phyloP scores from a whole-genome alignment of 2,797 vertebrate species.

The Luscinia luscinia region DNA sequence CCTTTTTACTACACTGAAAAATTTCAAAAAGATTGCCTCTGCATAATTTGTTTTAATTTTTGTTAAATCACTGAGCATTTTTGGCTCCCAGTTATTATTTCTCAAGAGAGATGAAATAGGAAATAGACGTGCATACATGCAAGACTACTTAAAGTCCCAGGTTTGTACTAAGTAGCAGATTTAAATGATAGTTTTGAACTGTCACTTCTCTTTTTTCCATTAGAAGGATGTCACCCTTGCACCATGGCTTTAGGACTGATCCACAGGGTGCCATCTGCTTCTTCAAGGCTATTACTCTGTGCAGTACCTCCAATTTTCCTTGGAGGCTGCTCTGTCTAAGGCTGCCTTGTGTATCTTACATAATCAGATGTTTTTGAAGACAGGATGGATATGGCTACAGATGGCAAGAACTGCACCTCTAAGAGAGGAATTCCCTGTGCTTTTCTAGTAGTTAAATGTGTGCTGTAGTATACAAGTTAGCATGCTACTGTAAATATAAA shows the following conservation, averaged over 20 bases:
- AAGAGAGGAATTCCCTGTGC: background rate
- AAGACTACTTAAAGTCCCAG: background rate
- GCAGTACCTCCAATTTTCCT: background rate
- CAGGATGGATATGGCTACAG: background rate
- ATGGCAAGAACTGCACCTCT: slow-evolving; percentile 19
- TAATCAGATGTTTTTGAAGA: background rate
- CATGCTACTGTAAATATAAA: slow-evolving; percentile 51
- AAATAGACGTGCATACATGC: background rate
- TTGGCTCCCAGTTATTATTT: background rate
- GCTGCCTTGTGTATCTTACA: background rate
- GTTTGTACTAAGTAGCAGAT: background rate
- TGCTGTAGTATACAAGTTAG: background rate
- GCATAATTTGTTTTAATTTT: background rate
- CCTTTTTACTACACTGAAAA: background rate
- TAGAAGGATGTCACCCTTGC: background rate
- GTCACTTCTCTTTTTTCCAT: background rate
- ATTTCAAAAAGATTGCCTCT: background rate
- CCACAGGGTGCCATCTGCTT: background rate
- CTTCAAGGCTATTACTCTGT: background rate
- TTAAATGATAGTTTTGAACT: background rate
- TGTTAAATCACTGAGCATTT: background rate
- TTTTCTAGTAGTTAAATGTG: slow-evolving; percentile 15
- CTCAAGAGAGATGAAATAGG: background rate
- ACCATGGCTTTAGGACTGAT: background rate
- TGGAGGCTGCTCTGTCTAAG: background rate